Base-by-base conservation (phyloP, 2,797 vertebrate species). In the Karalla daura region DNA sequence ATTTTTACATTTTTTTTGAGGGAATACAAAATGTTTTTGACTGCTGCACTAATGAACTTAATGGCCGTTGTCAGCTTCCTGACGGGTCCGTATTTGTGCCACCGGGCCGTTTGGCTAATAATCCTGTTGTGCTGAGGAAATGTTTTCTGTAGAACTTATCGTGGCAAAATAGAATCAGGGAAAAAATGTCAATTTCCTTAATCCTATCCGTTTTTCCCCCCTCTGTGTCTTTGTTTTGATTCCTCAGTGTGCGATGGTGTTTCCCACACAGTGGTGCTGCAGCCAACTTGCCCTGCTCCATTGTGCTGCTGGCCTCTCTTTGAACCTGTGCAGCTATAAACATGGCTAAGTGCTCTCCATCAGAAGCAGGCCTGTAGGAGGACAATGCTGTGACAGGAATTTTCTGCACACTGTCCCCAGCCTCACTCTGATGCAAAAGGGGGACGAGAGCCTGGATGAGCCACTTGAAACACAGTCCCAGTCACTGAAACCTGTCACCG, bases 241-340 rank as follows among this genome's bases (percentile, higher is more conserved):
- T 81, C 27, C 52, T 73, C 40, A 65, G 68, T 76, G 80, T 77
- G 84, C 74, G 63, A 74, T 77, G 70, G 67, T 84, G 78, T 86
- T 92, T 90, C 88, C 86, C 84, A 80, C 85, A 85, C 81, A 78
- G 76, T 47, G 55, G 71, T 81, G 81, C 84, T 81, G 75, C 53
- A 74, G 82, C 86, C 78, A 83, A 74, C 81, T 85, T 70, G 70
- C 56, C 60, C 83, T 78, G 63, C 63, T 82, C 86, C 74, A 87
- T 92, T 93, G 91, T 92, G 80, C 85, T 87, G 78, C 80, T 93
- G 90, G 86, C 90, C 86, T 83, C 74, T 87, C 85, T 89, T 84
- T 94, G 92, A 94, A 93, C 90, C 85, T 91, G 87, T 72, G 40
- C 70, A 80, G 80, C 89, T 86, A 84, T 90, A 90, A 92, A 92